These are phyloP conservation scores for Aricia artaxerxes DNA, from an alignment of 2,888 invertebrate species.

Conservation along the genomic window DNA sequence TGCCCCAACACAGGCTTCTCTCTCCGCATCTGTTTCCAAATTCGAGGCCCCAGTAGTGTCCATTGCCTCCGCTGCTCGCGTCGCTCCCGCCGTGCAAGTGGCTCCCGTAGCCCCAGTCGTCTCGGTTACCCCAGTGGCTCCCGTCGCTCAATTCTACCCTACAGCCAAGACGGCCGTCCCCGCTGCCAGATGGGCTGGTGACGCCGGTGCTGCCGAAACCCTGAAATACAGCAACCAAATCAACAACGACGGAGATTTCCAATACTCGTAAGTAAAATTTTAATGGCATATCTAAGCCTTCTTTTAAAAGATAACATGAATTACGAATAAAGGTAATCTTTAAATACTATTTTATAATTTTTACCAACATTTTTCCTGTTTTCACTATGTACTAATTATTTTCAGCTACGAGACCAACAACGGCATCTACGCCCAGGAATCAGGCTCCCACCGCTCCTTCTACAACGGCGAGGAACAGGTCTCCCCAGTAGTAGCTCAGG, in stretches of 20 bases:
- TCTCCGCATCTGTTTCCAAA: constrained; percentile 31
- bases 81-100: constrained; percentile 4
- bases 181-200: constrained; percentile 41
- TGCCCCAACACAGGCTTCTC: constrained; percentile 16
- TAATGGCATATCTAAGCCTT: not conserved
- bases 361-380: not conserved
- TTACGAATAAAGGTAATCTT: not conserved
- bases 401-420: constrained; percentile 82
- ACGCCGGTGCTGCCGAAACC: constrained; percentile 52
- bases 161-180: constrained; percentile 38
- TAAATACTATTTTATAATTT: not conserved
- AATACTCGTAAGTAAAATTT: constrained; percentile 64
- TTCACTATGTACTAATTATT: constrained; percentile 20
- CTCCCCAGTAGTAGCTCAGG: constrained; percentile 66
- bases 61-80: not conserved
- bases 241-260: constrained; percentile 71
- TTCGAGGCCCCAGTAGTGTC: constrained; percentile 9
- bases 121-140: constrained; percentile 42
- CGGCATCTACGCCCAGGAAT: constrained; percentile 81
- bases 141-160: not conserved
- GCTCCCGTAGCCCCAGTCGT: constrained; percentile 34
- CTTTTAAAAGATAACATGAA: not conserved
- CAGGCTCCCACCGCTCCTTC: constrained; percentile 69
- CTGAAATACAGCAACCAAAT: constrained; percentile 63
- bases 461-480: constrained; percentile 71